A percentile compares a stretch with the other conserved stretches of the same genome.
These are phyloP conservation scores for Halcyon leucocephala DNA, from an alignment of 2,797 vertebrate species.

Conservation along the genomic window DNA sequence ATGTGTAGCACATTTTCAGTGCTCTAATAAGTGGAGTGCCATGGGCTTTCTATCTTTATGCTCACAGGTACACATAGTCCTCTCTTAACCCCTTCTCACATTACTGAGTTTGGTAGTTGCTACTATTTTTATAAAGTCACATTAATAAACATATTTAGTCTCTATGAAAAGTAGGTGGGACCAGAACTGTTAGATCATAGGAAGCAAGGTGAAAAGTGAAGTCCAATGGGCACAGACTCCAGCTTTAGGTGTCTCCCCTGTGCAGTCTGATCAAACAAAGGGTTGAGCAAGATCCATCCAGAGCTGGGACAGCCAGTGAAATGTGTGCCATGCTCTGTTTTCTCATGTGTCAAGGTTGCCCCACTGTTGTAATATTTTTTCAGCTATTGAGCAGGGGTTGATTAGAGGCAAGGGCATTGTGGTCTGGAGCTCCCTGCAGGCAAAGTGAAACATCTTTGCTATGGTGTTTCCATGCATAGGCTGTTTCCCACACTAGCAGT, in stretches of 20 bases:
- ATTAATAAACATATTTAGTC: not conserved
- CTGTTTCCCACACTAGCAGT: not conserved
- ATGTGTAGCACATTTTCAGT: not conserved
- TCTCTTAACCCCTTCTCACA: not conserved
- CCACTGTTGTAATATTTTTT: not conserved
- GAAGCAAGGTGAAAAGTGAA: not conserved
- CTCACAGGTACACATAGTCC: accelerated
- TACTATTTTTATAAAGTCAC: not conserved
- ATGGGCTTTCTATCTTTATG: not conserved
- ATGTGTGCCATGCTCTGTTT: not conserved
- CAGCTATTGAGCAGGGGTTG: not conserved
- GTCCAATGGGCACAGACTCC: not conserved
- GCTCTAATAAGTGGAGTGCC: not conserved
- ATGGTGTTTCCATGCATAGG: not conserved
- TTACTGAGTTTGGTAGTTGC: not conserved
- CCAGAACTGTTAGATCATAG: not conserved
- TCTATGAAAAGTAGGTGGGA: not conserved
- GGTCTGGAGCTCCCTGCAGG: not conserved
- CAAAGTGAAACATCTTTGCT: not conserved
- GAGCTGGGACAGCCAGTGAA: not conserved
- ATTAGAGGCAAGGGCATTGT: not conserved
- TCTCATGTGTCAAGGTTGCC: not conserved
- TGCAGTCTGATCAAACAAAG: not conserved
- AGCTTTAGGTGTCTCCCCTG: not conserved
- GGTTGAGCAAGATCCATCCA: too few relatives aligned